Base-by-base conservation (phyloP, 2,113 vertebrate genomes). In the Ramphastos sulfuratus region DNA sequence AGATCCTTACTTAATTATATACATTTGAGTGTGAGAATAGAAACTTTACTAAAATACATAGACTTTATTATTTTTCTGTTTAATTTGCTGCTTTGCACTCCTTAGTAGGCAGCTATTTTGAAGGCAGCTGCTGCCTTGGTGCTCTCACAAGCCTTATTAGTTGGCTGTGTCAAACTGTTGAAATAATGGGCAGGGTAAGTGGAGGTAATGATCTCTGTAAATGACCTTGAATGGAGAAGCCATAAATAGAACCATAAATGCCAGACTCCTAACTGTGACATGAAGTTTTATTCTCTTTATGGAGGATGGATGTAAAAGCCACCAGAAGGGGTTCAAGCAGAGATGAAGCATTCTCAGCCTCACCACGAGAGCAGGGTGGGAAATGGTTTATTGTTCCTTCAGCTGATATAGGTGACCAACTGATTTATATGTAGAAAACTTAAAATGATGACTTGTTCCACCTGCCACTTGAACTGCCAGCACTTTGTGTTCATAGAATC, bases 221-320 rank as follows among this genome's bases (percentile, higher is more conserved):
- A 87, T 59, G 84, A 82, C 82, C 89, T 93, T 91, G 67, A 76
- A 65, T 33, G 66, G 12, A 76, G 63, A 85, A 92, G 27, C 75
- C 66, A 63, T 69, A 84, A 84, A 86, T 72, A 95, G 65, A 30
- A 6, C 16, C 8, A 55, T 52, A 85, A 88, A 74, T 84, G 61
- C 14, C 55, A 87, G 23, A 79, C 89, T 58, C 50, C 50, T 83
- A 83, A 93, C 92, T 79, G 61, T 31, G 39, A 70, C 89, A 75
- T 59, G 70, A 88, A 65, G 46, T 63, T 92, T 78, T 82, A 72
- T 64, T 85, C 79, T 92, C 30, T 15, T 79, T 90, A 63, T 63
- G 55, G 7, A 69, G 27, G 10, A 58, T 14, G 12, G 7, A 55
- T 72, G 6, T 46, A 78, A 48, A 21, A 81, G 28, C 52, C 59